Evolutionary conservation across 2,797 vertebrate genomes (phyloP).

Genomic region (Oceanodroma leucorhoa): DNA sequence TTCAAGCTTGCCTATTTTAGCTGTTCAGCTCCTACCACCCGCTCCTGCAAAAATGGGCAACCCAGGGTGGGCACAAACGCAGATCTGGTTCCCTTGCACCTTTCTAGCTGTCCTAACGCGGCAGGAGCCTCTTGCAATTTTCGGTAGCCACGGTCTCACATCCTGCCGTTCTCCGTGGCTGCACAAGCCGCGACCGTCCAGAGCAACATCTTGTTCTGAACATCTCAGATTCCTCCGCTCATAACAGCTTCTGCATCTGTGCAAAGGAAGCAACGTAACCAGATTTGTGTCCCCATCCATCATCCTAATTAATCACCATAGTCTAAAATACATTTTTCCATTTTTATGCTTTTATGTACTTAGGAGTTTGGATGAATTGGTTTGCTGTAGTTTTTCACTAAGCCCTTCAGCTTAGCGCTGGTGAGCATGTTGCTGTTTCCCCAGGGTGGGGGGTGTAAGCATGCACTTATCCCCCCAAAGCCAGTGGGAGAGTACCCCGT

Average conservation of each 20-base stretch:
- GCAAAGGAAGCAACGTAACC: neutral
- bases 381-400: slow-evolving; percentile 8
- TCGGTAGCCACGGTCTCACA: fast-evolving
- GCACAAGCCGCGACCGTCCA: neutral
- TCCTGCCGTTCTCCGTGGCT: fast-evolving
- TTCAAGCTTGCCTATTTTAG: slow-evolving; percentile 28
- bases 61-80: neutral
- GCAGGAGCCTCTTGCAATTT: neutral
- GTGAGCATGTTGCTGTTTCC: neutral
- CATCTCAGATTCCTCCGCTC: neutral
- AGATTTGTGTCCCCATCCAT: neutral
- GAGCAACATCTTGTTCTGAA: neutral
- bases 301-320: slow-evolving; percentile 5
- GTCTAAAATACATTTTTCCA: neutral
- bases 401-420: neutral
- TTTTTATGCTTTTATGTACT: slow-evolving; percentile 53
- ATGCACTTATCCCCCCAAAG: slow-evolving; percentile 25
- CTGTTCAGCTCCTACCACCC: neutral
- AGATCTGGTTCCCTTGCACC: neutral
- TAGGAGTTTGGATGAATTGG: slow-evolving; percentile 4
- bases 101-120: neutral
- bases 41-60: neutral
- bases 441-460: neutral
- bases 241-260: neutral
- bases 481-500: neutral